Percentiles rank a stretch among this genome's conserved stretches.
phyloP scores from a whole-genome alignment of 2,888 invertebrate species.

The Morinoia aosen region DNA sequence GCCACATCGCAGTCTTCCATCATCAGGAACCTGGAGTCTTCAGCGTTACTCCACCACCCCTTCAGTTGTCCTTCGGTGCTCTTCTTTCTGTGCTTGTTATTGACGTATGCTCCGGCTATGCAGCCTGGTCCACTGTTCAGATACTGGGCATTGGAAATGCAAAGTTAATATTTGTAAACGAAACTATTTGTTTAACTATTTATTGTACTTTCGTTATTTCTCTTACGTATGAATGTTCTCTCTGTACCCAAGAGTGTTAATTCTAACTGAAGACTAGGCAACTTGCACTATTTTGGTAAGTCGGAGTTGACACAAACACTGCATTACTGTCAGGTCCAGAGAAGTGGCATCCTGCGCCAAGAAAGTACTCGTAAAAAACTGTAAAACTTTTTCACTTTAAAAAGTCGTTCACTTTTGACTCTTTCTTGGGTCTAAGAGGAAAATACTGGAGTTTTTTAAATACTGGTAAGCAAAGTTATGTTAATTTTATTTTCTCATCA shows the following conservation, averaged over 20 bases:
- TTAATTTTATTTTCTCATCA: too few species aligned
- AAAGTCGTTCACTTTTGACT: too few species aligned
- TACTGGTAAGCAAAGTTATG: too few species aligned
- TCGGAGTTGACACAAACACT: too few species aligned
- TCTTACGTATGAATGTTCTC: not conserved
- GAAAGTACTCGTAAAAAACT: too few species aligned
- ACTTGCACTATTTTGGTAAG: too few species aligned
- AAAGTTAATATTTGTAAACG: not conserved
- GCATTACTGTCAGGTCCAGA: too few species aligned
- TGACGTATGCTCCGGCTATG: constrained; percentile 74
- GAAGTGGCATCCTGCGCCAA: too few species aligned
- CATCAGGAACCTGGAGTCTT: constrained; percentile 74
- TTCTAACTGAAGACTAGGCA: too few species aligned
- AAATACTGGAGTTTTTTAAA: too few species aligned
- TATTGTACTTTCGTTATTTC: constrained; percentile 21
- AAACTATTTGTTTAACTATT: not conserved
- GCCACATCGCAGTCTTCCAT: constrained; percentile 73
- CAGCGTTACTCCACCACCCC: constrained; percentile 77
- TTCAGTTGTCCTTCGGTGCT: constrained; percentile 70
- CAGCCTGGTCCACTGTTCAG: constrained; percentile 74
- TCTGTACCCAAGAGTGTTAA: not conserved
- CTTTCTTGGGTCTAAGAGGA: too few species aligned
- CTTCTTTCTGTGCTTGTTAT: constrained; percentile 71
- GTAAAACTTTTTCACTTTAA: too few species aligned
- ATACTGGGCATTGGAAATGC: constrained; percentile 70